Evolutionary conservation across 2,888 invertebrate species (phyloP).

Genomic region (Ophioninae sp.): DNA sequence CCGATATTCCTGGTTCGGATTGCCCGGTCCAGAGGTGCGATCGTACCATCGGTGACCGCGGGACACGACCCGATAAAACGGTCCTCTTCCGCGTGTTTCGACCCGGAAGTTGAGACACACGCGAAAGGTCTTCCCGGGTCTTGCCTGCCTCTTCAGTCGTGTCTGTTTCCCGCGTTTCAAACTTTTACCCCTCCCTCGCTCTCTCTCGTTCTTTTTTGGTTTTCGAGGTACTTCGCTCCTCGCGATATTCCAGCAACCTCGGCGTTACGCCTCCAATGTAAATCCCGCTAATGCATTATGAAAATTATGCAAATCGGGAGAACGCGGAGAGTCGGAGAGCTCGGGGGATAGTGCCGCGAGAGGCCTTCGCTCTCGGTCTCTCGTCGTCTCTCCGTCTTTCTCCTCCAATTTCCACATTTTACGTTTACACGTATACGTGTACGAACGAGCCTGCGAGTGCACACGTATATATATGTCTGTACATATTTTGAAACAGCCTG

Average conservation of each 20-base stretch:
- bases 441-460: neutral
- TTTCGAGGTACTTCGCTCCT: no score
- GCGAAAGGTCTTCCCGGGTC: no score
- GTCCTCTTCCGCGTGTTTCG: no score
- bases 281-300: constrained; percentile 74
- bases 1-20: no score
- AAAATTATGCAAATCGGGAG: constrained; percentile 74
- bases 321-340: constrained; percentile 42
- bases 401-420: neutral
- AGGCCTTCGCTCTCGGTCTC: constrained; percentile 45
- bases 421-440: neutral
- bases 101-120: no score
- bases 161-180: no score
- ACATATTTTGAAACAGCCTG: neutral
- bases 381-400: constrained; percentile 17
- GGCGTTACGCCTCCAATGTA: constrained; percentile 67
- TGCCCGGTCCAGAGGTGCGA: no score
- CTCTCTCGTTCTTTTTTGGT: no score
- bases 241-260: constrained; percentile 54
- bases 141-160: no score
- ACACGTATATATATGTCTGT: neutral
- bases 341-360: constrained; percentile 42
- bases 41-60: no score
- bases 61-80: no score
- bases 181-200: no score